A percentile compares a stretch with the other conserved stretches of the same genome.
Evolutionary conservation across 2,888 invertebrate genomes (phyloP).

Genomic region (Sepioteuthis lessoniana): DNA sequence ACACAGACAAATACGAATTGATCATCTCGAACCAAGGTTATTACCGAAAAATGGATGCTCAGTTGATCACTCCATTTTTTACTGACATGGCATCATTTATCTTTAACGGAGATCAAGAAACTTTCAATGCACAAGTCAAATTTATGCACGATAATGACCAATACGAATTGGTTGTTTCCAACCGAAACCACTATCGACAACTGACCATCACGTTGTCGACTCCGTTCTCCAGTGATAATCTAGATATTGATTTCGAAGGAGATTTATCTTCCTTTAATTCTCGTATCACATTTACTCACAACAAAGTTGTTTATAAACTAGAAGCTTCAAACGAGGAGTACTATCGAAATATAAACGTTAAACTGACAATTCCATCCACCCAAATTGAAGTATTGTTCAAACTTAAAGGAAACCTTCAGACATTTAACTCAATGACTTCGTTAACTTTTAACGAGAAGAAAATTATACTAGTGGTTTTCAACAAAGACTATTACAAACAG

Average conservation of each 20-base stretch:
- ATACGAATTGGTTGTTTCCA: not conserved
- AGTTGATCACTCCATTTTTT: slow-evolving; percentile 46
- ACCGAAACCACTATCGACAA: not conserved
- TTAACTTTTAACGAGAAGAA: not conserved
- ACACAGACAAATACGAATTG: not conserved
- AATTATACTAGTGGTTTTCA: not conserved
- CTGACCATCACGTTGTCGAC: not conserved
- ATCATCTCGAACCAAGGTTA: slow-evolving; percentile 43
- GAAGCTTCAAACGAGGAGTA: not conserved
- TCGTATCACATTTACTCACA: not conserved
- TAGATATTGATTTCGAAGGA: not conserved
- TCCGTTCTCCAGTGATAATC: not conserved
- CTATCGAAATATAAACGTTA: not conserved
- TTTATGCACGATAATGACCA: not conserved
- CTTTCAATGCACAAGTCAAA: not conserved
- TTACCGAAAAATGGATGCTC: slow-evolving; percentile 52
- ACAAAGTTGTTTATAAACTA: not conserved
- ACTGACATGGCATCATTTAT: not conserved
- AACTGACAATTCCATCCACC: not conserved
- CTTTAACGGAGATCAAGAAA: not conserved
- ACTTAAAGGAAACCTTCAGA: not conserved
- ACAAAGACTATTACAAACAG: not conserved
- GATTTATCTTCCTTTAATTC: not conserved
- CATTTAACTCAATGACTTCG: not conserved
- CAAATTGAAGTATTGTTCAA: not conserved